Percentiles rank a stretch among this genome's conserved stretches.
These are phyloP conservation scores for Bombus picipes DNA, from an alignment of 1,140 invertebrate species.

Conservation along the genomic window DNA sequence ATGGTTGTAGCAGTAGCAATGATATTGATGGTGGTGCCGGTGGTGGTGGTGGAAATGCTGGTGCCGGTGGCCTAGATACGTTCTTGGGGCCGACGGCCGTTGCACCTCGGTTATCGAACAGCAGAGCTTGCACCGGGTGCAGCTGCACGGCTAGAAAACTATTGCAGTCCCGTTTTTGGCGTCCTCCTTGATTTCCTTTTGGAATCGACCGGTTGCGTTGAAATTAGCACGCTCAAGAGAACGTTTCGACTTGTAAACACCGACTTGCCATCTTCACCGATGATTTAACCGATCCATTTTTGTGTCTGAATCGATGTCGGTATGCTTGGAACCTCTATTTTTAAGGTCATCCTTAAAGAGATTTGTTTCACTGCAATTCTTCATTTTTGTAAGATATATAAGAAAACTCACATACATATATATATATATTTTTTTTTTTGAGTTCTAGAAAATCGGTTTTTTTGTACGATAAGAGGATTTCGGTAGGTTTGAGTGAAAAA, in stretches of 20 bases:
- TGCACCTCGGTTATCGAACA: constrained; percentile 78
- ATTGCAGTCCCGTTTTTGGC: constrained; percentile 27
- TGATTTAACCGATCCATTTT: constrained; percentile 6
- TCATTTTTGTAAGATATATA: neutral
- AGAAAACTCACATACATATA: too few relatives aligned
- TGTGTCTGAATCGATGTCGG: neutral
- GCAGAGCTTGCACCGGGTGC: constrained; percentile 67
- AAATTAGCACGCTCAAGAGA: neutral
- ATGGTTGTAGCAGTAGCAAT: constrained; percentile 32
- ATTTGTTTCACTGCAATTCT: neutral
- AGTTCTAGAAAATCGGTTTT: neutral
- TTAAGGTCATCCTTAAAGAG: neutral
- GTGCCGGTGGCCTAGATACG: constrained; percentile 77
- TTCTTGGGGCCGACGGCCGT: constrained; percentile 76
- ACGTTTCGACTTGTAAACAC: neutral
- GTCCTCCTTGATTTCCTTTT: constrained; percentile 24
- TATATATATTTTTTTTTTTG: neutral
- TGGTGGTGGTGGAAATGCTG: constrained; percentile 49
- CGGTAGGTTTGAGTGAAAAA: neutral
- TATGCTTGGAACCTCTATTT: neutral
- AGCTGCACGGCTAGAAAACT: constrained; percentile 60
- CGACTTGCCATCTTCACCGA: neutral
- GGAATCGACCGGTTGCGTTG: constrained; percentile 2
- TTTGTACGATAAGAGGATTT: neutral
- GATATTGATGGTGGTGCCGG: constrained; percentile 32